Conservation (phyloP, 2,797 vertebrate species). For the Alexandromys oeconomus region DNA sequence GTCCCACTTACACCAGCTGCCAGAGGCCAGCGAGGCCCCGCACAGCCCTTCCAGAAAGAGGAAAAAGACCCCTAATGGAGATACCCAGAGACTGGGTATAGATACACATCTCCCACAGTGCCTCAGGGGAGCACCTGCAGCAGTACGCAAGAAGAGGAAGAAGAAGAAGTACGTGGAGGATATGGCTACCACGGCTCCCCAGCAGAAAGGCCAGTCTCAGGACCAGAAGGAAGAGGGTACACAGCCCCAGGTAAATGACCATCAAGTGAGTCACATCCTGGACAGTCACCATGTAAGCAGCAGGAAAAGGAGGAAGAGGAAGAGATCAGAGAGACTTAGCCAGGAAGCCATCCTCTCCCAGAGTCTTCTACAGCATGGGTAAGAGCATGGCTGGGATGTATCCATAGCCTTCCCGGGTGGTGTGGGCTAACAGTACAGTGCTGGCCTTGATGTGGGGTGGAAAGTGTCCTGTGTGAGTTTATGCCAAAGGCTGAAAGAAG, state of each 20-base stretch:
- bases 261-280: conserved; percentile 42
- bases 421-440: no score
- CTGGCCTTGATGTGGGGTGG: fast-evolving
- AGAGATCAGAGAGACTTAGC: background rate
- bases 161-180: conserved; percentile 53
- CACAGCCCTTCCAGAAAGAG: conserved; percentile 74
- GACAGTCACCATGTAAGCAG: conserved; percentile 32
- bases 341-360: background rate
- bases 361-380: conserved; percentile 45
- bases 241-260: background rate
- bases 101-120: background rate
- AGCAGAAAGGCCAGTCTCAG: fast-evolving
- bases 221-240: background rate
- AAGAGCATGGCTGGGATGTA: background rate
- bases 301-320: conserved; percentile 88
- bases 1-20: conserved; percentile 39
- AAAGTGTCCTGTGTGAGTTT: background rate
- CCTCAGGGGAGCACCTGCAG: background rate
- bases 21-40: background rate
- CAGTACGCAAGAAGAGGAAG: conserved; percentile 40
- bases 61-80: background rate
- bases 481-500: background rate
- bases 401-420: background rate
- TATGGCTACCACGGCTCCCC: fast-evolving
- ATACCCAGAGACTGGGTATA: fast-evolving